Base-by-base conservation (phyloP, 2,113 vertebrate genomes). In the Pygoscelis antarcticus region DNA sequence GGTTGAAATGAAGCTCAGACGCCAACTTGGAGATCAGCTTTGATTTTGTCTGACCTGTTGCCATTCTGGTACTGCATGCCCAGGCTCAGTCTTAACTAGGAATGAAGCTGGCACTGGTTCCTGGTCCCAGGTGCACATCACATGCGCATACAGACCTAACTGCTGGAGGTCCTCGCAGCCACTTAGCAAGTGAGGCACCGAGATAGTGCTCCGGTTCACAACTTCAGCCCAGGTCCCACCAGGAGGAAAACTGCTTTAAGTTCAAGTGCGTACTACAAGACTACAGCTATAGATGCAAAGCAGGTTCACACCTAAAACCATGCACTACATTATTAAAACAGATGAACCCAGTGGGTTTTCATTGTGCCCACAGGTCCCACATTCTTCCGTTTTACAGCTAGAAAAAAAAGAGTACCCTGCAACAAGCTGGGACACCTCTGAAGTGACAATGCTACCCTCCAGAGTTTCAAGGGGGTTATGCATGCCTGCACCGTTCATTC, bases 161-260 rank as follows among this genome's bases (percentile, higher is more conserved):
- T 49, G 62, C 82, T 72, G 76, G 21, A 87, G 47, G 32, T 65
- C 16, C 57, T 64, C 10, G 1, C 36, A 89, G 75, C 51, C 55
- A 57, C 1, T 0, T 2, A 5, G 30, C 32, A 46, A 46, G 38
- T 2, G 32, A 49, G 38, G 40, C 57, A 44, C 42, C 1, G 0
- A 49, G 46, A 12, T 0, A 11, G 30, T 7, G 65, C 16, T 30
- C 34, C 22, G 34, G 8, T 27, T 80, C 66, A 62, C 55, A 44
- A 0, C 16, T 54, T 46, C 76, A 89, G 68, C 21, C 36, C 1
- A 0, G 15, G 34, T 91, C 16, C 52, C 52, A 71, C 13, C 42
- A 44, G 38, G 14, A 89, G 11, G 36, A 75, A 79, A 79, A 58
- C 36, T 9, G 10, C 1, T 2, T 54, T 13, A 27, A 65, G 13